Base-by-base conservation (phyloP, 2,797 vertebrate genomes). In the Eulemur albifrons region DNA sequence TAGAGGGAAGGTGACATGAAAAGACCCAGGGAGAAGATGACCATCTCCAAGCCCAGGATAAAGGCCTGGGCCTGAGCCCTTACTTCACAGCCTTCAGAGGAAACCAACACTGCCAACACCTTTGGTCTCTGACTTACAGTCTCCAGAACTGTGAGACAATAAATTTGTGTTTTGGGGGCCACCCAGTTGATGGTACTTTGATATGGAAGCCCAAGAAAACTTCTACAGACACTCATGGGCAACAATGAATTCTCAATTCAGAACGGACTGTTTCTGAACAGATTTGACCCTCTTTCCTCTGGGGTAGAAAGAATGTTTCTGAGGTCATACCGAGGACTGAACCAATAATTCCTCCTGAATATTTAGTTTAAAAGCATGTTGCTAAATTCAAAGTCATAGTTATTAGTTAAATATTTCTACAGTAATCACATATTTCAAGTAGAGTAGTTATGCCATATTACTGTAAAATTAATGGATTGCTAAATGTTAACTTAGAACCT, bases 391-490 rank as follows among this genome's bases (percentile, higher is more conserved):
- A 85, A 54, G 61, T 52, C 69, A 61, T 4, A 25, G 43, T 15
- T 67, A 40, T 25, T 70, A 21, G 82, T 59, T 72, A 76, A 87
- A 90, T 67, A 72, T 80, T 86, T 63, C 72, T 10, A 54, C 11
- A 82, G 18, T 23, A 54, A 59, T 72, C 65, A 1, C 86, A 70
- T 69, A 61, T 90, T 89, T 73, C 93, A 92, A 93, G 57, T 17
- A 32, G 10, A 30, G 40, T 7, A 2, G n/a, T 52, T 81, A 40
- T 23, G 27, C 27, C 69, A 13, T 7, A 50, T 70, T 69, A 52
- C 23, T 57, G 30, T 9, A 40, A 76, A 63, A 92, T 79, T 32
- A 91, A 92, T 89, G 59, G 50, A 13, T 72, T 45, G 86, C 14
- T 77, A 90, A 93, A 61, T 50, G 80, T 25, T 70, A 82, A 86